These are phyloP conservation scores for Drosophila borborema DNA, from an alignment of 2,888 invertebrate species.

Conservation along the genomic window DNA sequence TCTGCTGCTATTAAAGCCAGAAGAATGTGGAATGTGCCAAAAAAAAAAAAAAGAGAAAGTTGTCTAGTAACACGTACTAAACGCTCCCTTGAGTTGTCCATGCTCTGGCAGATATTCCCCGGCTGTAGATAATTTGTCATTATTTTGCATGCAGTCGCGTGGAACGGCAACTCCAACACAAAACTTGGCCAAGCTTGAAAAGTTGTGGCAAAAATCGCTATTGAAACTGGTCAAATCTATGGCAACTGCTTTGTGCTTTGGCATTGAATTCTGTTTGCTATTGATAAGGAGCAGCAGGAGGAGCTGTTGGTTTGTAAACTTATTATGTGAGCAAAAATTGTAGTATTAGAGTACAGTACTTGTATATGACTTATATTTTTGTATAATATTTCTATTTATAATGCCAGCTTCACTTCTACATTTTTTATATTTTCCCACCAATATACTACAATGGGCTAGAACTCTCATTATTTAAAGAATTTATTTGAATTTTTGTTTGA, in stretches of 20 bases:
- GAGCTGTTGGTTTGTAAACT: too few relatives aligned
- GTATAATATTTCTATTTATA: not conserved
- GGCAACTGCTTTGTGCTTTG: not conserved
- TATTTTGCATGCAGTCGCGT: constrained; percentile 55
- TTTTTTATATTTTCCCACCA: too few relatives aligned
- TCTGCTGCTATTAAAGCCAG: constrained; percentile 13
- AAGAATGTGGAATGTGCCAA: not conserved
- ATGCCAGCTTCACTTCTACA: not conserved
- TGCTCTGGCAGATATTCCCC: constrained; percentile 15
- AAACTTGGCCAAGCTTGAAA: constrained; percentile 27
- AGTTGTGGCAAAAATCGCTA: not conserved
- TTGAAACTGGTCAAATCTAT: constrained; percentile 16
- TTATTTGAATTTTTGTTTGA: not conserved
- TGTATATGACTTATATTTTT: not conserved
- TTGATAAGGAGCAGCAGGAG: not conserved
- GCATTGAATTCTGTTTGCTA: not conserved
- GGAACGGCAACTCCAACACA: constrained; percentile 37
- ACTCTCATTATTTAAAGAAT: not conserved
- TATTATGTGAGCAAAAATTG: not conserved
- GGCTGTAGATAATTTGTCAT: constrained; percentile 64
- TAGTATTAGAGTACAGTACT: not conserved
- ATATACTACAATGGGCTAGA: not conserved
- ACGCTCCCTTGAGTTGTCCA: constrained; percentile 38
- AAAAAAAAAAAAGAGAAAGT: not conserved
- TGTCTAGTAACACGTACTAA: constrained; percentile 56